Percentiles rank a stretch among this genome's conserved stretches.
Conservation (phyloP, 1,140 invertebrate genomes). For the Hylaeus anthracinus region DNA sequence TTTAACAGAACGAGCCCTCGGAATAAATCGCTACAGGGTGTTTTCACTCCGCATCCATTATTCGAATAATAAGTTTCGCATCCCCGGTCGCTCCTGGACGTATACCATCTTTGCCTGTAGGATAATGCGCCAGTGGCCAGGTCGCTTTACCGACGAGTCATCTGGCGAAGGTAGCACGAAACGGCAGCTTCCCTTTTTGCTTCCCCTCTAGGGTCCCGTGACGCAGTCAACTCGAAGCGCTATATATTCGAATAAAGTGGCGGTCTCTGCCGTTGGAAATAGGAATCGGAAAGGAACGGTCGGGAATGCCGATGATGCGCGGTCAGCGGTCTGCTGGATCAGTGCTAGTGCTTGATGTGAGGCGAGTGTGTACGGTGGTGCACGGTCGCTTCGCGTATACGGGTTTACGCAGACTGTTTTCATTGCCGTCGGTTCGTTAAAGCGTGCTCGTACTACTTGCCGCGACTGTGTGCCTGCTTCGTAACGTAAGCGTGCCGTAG, state of each 20-base stretch:
- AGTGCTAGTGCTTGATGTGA: constrained; percentile 65
- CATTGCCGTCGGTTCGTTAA: constrained; percentile 25
- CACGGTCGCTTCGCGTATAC: constrained; percentile 45
- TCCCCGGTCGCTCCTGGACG: no score
- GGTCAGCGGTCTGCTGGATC: constrained; percentile 54
- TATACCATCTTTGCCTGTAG: no score
- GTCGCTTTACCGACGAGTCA: no score
- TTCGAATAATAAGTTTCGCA: no score
- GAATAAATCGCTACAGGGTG: no score
- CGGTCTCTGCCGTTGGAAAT: constrained; percentile 27
- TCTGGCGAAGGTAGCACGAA: no score
- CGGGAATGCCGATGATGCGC: constrained; percentile 65
- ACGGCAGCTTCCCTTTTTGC: no score
- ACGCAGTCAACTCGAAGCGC: no score
- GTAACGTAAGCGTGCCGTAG: background rate
- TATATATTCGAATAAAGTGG: constrained; percentile 38
- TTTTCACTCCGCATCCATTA: no score
- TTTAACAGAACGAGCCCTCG: no score
- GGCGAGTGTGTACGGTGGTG: constrained; percentile 54
- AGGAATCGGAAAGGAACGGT: constrained; percentile 48
- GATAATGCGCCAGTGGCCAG: no score
- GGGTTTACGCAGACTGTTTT: constrained; percentile 49
- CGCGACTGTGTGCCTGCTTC: background rate
- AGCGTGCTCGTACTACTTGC: constrained; percentile 28
- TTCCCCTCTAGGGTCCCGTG: no score